phyloP scores from a whole-genome alignment of 92 coral and sea anemone species.

The Virgularia gustaviana region DNA sequence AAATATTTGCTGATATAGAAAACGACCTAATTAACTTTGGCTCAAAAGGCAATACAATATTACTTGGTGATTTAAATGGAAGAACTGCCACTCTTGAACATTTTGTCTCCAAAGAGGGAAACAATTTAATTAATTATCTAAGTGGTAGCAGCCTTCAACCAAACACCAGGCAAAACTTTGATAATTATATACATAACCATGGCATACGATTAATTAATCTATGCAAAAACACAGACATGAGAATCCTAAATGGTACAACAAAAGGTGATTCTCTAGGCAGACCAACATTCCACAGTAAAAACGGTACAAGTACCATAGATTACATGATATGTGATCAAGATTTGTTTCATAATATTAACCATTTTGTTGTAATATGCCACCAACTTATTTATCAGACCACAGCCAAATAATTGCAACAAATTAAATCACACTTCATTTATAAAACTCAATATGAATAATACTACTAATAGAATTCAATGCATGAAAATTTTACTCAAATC shows the following conservation, averaged over 20 bases:
- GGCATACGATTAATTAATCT: conserved; percentile 39
- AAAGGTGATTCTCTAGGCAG: conserved; percentile 26
- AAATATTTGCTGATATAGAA: conserved; percentile 17
- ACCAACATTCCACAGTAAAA: conserved; percentile 40
- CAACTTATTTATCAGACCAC: conserved; percentile 29
- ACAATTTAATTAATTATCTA: conserved; percentile 38
- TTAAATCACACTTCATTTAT: no score
- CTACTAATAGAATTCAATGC: no score
- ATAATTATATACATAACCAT: conserved; percentile 27
- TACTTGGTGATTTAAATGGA: no score
- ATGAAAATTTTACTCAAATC: no score
- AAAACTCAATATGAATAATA: no score
- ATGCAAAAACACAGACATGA: conserved; percentile 43
- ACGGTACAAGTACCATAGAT: conserved; percentile 23
- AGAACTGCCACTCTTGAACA: conserved; percentile 30
- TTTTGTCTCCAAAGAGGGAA: conserved; percentile 39
- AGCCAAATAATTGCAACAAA: conserved; percentile 17
- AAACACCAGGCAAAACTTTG: conserved; percentile 31
- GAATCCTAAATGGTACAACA: conserved; percentile 41
- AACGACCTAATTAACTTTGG: conserved; percentile 21
- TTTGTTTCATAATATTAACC: conserved; percentile 33
- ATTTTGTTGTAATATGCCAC: conserved; percentile 5
- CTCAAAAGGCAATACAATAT: conserved; percentile 38
- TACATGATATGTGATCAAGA: no score
- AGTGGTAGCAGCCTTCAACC: conserved; percentile 4